These are phyloP conservation scores for Podotricha telesiphe DNA, from an alignment of 2,888 invertebrate genomes.

Conservation along the genomic window DNA sequence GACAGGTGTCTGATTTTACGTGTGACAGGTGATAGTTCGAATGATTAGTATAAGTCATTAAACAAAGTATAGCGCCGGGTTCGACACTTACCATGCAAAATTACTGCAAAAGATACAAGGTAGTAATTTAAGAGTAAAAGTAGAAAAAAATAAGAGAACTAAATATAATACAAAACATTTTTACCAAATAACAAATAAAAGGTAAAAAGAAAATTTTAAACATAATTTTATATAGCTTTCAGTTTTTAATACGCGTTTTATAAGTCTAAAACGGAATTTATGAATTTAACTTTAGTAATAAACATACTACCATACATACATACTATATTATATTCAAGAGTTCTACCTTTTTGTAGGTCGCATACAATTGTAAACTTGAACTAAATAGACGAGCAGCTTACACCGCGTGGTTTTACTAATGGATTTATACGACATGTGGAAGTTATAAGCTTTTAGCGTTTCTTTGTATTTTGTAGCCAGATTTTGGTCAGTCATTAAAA, in stretches of 20 bases:
- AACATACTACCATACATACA: neutral
- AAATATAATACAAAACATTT: too few species aligned
- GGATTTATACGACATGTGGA: constrained; percentile 33
- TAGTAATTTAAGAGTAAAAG: too few species aligned
- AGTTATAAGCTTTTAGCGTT: constrained; percentile 29
- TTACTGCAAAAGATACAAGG: too few species aligned
- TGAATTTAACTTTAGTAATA: neutral
- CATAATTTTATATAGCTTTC: neutral
- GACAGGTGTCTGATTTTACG: too few species aligned
- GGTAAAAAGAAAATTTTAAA: neutral
- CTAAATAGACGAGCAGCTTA: constrained; percentile 35
- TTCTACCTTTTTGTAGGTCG: constrained; percentile 32
- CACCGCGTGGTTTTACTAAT: constrained; percentile 41
- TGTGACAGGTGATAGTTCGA: too few species aligned
- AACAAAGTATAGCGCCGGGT: too few species aligned
- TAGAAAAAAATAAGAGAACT: too few species aligned
- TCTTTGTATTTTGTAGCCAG: neutral
- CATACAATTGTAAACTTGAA: constrained; percentile 41
- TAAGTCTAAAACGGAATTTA: neutral
- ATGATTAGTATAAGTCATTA: too few species aligned
- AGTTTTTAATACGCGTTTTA: neutral
- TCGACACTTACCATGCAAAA: too few species aligned
- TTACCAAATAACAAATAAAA: neutral
- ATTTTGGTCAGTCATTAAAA: too few species aligned
- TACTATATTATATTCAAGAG: constrained; percentile 10